Conservation (phyloP, 2,888 invertebrate species). For the Tholera decimalis region DNA sequence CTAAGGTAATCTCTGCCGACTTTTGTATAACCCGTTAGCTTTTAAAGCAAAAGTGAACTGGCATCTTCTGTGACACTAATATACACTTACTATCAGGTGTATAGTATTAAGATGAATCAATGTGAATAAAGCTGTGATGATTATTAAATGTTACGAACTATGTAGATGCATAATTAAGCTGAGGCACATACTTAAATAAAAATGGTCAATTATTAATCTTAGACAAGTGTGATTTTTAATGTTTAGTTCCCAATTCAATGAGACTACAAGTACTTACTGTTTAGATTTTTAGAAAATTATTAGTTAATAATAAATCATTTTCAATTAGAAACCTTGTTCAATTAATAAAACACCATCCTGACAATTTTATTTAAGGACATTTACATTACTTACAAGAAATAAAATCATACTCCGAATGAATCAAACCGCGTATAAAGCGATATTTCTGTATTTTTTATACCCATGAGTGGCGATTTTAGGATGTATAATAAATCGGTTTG, state of each 20-base stretch:
- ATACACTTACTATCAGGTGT: too few species aligned
- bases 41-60: too few species aligned
- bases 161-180: background rate
- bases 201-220: slow-evolving; percentile 4
- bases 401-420: slow-evolving; percentile 16
- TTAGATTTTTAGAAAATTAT: background rate
- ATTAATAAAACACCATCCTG: slow-evolving; percentile 18
- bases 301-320: slow-evolving; percentile 7
- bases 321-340: slow-evolving; percentile 11
- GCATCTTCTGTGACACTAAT: too few species aligned
- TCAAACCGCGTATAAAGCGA: slow-evolving; percentile 24
- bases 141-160: slow-evolving; percentile 4
- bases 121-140: slow-evolving; percentile 13
- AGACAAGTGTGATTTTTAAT: slow-evolving; percentile 15
- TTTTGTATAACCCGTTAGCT: too few species aligned
- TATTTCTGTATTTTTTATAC: slow-evolving; percentile 24
- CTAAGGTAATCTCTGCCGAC: too few species aligned
- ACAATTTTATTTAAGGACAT: slow-evolving; percentile 19
- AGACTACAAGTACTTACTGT: too few species aligned
- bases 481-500: slow-evolving; percentile 12
- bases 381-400: too few species aligned
- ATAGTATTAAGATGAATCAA: too few species aligned
- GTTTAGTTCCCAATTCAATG: slow-evolving; percentile 13
- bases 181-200: slow-evolving; percentile 3
- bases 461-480: slow-evolving; percentile 12